These are phyloP conservation scores for Falco punctatus DNA, from an alignment of 2,113 vertebrate species.

Conservation along the genomic window DNA sequence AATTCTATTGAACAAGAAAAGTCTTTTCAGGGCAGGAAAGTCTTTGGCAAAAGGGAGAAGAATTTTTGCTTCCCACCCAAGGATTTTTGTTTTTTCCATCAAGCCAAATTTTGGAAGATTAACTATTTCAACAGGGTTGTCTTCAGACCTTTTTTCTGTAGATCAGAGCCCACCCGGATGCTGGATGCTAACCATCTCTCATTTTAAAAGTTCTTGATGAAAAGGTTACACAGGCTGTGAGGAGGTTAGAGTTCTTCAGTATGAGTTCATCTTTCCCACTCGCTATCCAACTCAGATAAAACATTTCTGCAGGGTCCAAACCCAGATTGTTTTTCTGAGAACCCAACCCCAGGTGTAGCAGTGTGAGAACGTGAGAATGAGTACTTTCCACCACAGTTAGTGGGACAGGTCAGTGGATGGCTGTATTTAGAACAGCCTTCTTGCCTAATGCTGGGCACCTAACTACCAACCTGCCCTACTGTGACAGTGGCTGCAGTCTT, in stretches of 20 bases:
- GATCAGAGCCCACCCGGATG: not conserved
- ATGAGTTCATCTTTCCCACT: not conserved
- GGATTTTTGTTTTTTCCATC: constrained; percentile 1
- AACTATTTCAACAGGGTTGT: not conserved
- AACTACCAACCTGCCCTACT: not conserved
- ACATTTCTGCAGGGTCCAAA: not conserved
- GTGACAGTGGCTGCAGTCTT: not conserved
- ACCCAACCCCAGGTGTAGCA: not conserved
- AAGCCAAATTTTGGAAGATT: not conserved
- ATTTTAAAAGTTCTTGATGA: not conserved
- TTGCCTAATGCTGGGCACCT: not conserved
- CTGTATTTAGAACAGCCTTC: not conserved
- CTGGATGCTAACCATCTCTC: not conserved
- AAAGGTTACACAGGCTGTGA: not conserved
- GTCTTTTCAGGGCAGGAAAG: not conserved
- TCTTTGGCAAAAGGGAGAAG: constrained; percentile 6
- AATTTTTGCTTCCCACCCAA: not conserved
- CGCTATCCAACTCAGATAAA: not conserved
- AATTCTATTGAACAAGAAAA: constrained; percentile 20
- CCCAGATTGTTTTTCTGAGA: not conserved
- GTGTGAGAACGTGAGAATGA: not conserved
- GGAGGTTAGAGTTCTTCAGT: not conserved
- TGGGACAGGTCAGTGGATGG: not conserved
- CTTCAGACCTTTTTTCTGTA: not conserved
- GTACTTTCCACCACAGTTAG: not conserved